These are phyloP conservation scores for Epizoanthus ramosus DNA, from an alignment of 92 coral and sea anemone genomes.

Conservation along the genomic window DNA sequence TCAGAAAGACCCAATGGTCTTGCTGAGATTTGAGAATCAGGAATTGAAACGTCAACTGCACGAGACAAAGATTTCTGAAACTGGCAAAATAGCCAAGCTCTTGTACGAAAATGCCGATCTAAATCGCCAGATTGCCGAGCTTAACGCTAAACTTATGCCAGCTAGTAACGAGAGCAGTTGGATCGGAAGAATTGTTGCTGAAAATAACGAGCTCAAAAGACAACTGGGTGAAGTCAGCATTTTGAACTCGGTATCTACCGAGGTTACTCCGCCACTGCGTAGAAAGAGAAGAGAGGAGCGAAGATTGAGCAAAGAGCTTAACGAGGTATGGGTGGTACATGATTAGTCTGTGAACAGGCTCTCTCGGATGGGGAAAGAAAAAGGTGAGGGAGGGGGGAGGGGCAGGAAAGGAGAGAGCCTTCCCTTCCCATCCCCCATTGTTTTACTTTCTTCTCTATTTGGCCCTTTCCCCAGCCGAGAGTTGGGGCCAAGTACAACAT, in stretches of 20 bases:
- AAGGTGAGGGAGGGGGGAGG: too few species aligned
- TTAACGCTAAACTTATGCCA: slow-evolving; percentile 46
- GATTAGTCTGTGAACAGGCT: too few species aligned
- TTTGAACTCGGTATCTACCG: slow-evolving; percentile 70
- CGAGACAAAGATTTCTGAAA: slow-evolving; percentile 70
- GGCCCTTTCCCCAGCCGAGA: too few species aligned
- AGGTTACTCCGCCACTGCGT: slow-evolving; percentile 61
- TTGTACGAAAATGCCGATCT: slow-evolving; percentile 74
- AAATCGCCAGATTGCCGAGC: slow-evolving; percentile 65
- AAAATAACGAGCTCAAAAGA: slow-evolving; percentile 74
- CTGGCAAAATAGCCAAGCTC: slow-evolving; percentile 81
- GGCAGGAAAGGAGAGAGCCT: too few species aligned
- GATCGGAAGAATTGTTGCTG: slow-evolving; percentile 66
- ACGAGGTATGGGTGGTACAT: slow-evolving; percentile 56
- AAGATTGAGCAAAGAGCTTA: slow-evolving; percentile 62
- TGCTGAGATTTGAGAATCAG: slow-evolving; percentile 66
- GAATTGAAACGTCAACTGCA: slow-evolving; percentile 63
- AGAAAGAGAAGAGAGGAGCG: slow-evolving; percentile 59
- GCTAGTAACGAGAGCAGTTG: slow-evolving; percentile 51
- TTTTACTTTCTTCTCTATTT: too few species aligned
- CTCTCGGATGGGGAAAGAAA: too few species aligned
- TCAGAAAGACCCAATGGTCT: slow-evolving; percentile 16
- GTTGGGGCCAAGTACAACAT: too few species aligned
- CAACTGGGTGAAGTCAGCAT: slow-evolving; percentile 90
- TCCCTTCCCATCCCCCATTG: too few species aligned